Base-by-base conservation (phyloP, 2,113 vertebrate genomes). In the Carassius gibelio region DNA sequence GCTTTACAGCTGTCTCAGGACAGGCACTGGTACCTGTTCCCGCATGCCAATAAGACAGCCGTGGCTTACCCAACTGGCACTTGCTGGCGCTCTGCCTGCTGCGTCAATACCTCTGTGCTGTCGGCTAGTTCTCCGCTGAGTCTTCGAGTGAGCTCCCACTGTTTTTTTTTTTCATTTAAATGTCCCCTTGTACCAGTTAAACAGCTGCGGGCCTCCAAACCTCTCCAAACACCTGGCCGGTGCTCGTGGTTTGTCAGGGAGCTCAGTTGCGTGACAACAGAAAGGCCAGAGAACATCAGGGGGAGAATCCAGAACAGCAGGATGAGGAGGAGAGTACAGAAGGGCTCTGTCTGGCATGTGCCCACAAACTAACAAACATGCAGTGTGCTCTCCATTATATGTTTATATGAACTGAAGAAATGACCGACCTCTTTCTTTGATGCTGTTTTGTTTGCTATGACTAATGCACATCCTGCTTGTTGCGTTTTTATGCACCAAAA, bases 1-100 rank as follows among this genome's bases (percentile, higher is more conserved):
- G 97, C 91, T 95, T 96, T 96, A 96, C 98, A 99, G 96, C 98
- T 99, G 98, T 96, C 97, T 96, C 96, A 72, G 95, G 96, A 95
- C 96, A 95, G 92, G 95, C 95, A 91, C 17, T 88, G 91, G 94
- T 94, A 95, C 95, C 95, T 96, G 95, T 92, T 96, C 94, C 94
- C 94, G 97, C 95, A 98, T 98, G 93, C 96, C 98, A 98, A 97
- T 97, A 95, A 97, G 96, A 95, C 91, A 93, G 93, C 95, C 95
- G 93, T 92, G 90, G 92, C 87, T 90, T 89, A 93, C 94, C 95
- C 90, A 96, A 96, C 95, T 95, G 92, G 62, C 94, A 93, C 79
- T 89, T 91, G 94, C 95, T 98, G 97, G 97, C 97, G 93, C 92
- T 92, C 91, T 97, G 97, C 97, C 98, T 93, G 91, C 90, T 93